Percentiles rank a stretch among this genome's conserved stretches.
phyloP scores from a whole-genome alignment of 2,888 invertebrate species.

The Rhingia rostrata region DNA sequence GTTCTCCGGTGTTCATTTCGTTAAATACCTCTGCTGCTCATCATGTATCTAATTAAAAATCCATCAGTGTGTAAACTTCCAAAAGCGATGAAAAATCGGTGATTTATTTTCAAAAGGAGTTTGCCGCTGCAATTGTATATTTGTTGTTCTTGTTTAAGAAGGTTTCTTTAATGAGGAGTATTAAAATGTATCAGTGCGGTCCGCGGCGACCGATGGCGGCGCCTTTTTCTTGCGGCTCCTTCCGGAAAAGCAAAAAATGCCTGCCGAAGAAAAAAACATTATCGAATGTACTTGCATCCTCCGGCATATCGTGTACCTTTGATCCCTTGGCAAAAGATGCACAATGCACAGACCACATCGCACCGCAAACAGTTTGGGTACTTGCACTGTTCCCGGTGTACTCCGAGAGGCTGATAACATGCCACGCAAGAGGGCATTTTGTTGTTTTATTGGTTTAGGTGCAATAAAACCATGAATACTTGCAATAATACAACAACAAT shows the following conservation, averaged over 20 bases:
- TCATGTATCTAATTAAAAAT: conserved; percentile 64
- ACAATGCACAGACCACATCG: conserved; percentile 3
- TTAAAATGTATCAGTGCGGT: conserved; percentile 5
- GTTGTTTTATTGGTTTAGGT: conserved; percentile 59
- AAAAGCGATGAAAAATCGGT: conserved; percentile 57
- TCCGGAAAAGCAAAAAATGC: conserved; percentile 47
- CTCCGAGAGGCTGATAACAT: conserved; percentile 25
- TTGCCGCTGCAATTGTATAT: conserved; percentile 11
- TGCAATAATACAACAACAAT: conserved; percentile 39
- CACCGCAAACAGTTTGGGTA: conserved; percentile 38
- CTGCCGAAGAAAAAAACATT: not conserved
- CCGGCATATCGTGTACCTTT: conserved; percentile 19
- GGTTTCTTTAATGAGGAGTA: conserved; percentile 16
- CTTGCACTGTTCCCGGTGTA: conserved; percentile 4
- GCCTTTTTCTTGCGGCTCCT: conserved; percentile 48
- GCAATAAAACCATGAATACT: conserved; percentile 45
- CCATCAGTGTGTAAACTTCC: conserved; percentile 56
- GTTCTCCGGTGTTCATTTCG: conserved; percentile 11
- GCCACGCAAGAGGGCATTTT: conserved; percentile 19
- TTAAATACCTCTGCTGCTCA: conserved; percentile 13
- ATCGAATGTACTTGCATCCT: not conserved
- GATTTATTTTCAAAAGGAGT: conserved; percentile 39
- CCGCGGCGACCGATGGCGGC: not conserved
- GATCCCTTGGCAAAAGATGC: conserved; percentile 30
- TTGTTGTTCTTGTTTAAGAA: not conserved